Conservation (phyloP, 2,888 invertebrate genomes). For the Rhamphomyia laevipes region DNA sequence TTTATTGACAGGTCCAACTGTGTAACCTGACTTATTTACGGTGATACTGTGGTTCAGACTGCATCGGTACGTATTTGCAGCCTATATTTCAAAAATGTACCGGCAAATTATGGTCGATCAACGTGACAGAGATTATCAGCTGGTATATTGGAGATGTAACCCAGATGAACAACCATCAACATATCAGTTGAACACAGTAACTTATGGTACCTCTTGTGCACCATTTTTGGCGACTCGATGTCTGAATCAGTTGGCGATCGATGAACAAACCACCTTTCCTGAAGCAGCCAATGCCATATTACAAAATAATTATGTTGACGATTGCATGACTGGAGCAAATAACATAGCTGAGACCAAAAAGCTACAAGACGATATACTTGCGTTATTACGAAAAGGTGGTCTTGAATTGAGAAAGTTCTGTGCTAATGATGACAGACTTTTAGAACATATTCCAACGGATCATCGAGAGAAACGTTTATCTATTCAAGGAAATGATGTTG, state of each 20-base stretch:
- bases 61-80: conserved; percentile 11
- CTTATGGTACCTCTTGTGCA: conserved; percentile 15
- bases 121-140: conserved; percentile 8
- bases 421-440: conserved; percentile 8
- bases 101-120: conserved; percentile 6
- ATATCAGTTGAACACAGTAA: background rate
- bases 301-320: conserved; percentile 16
- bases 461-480: conserved; percentile 2
- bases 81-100: conserved; percentile 12
- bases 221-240: conserved; percentile 16
- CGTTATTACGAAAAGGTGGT: conserved; percentile 5
- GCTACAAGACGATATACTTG: conserved; percentile 8
- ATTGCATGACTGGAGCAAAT: conserved; percentile 14
- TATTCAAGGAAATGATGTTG: conserved; percentile 1
- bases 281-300: conserved; percentile 9
- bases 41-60: conserved; percentile 8
- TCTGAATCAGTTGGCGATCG: conserved; percentile 12
- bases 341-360: conserved; percentile 8
- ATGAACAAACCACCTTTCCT: conserved; percentile 9
- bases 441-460: conserved; percentile 6
- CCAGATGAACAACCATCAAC: no score
- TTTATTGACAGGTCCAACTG: conserved; percentile 4
- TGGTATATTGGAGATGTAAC: conserved; percentile 11
- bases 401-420: conserved; percentile 14
- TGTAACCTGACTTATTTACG: conserved; percentile 7